Percentiles rank a stretch among this genome's conserved stretches.
These are phyloP conservation scores for Halictus rubicundus DNA, from an alignment of 1,140 invertebrate genomes.

Conservation along the genomic window DNA sequence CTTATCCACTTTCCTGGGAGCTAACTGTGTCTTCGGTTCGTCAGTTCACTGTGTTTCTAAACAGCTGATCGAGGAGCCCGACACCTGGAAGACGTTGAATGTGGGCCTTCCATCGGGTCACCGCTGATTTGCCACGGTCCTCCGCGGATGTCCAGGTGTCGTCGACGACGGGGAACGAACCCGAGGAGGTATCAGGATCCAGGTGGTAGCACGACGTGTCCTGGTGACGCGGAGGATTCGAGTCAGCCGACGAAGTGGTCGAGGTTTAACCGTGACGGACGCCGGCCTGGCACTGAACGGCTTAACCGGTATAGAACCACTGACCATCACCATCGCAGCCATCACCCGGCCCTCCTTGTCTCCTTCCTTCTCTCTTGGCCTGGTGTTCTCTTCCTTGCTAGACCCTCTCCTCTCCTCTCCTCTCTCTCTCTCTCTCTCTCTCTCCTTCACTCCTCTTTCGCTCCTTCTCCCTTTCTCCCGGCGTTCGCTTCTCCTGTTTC, in stretches of 20 bases:
- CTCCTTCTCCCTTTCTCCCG: conserved; percentile 18
- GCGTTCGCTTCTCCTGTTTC: not conserved
- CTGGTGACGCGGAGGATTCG: conserved; percentile 19
- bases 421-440: conserved; percentile 11
- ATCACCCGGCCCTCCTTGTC: conserved; percentile 61
- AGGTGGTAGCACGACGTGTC: conserved; percentile 1
- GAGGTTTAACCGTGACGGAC: conserved; percentile 71
- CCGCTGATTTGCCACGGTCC: too few relatives aligned
- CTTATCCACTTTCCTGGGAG: too few relatives aligned
- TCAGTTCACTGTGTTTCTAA: too few relatives aligned
- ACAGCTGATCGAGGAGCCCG: too few relatives aligned
- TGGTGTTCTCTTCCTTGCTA: conserved; percentile 36
- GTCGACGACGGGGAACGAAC: not conserved
- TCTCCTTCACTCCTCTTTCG: conserved; percentile 5
- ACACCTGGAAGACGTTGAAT: not conserved
- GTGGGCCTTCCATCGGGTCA: not conserved
- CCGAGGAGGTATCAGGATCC: not conserved
- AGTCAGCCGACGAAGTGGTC: conserved; percentile 42
- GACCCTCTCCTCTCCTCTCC: conserved; percentile 17
- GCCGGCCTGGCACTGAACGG: conserved; percentile 73
- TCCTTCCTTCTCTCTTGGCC: conserved; percentile 44
- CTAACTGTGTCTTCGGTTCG: too few relatives aligned
- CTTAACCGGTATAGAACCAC: conserved; percentile 69
- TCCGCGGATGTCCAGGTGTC: too few relatives aligned
- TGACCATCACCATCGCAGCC: conserved; percentile 64